Evolutionary conservation across 1,140 invertebrate species (phyloP).

Genomic region (Chrysomallon squamiferum): DNA sequence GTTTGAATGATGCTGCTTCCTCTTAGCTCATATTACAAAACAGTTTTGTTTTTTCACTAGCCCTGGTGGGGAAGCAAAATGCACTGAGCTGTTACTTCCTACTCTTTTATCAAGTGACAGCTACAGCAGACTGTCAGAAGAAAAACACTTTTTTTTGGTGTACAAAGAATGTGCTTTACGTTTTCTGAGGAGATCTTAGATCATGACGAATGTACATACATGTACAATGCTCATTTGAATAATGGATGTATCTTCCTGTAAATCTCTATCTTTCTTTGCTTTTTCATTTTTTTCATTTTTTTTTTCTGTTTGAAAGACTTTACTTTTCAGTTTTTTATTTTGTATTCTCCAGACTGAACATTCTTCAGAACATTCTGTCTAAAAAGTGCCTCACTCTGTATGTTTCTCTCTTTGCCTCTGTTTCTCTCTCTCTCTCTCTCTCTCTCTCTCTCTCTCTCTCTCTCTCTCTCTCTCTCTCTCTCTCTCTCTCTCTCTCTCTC

Average conservation of each 20-base stretch:
- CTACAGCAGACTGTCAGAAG: too few relatives aligned
- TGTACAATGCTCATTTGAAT: too few relatives aligned
- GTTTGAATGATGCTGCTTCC: too few relatives aligned
- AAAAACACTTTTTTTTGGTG: too few relatives aligned
- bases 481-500: background rate
- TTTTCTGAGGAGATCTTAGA: too few relatives aligned
- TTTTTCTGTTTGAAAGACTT: background rate
- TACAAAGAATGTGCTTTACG: too few relatives aligned
- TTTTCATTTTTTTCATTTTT: slow-evolving; percentile 56
- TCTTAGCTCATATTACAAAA: too few relatives aligned
- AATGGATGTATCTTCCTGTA: background rate
- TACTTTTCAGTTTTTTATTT: background rate
- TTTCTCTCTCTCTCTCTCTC: slow-evolving; percentile 62
- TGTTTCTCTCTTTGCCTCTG: background rate
- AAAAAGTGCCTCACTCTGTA: background rate
- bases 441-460: background rate
- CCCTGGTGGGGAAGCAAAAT: too few relatives aligned
- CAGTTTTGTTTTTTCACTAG: too few relatives aligned
- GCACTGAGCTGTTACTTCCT: too few relatives aligned
- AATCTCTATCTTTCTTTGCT: background rate
- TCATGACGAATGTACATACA: too few relatives aligned
- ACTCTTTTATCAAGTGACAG: too few relatives aligned
- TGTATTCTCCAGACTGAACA: background rate
- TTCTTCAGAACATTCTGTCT: background rate
- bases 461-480: background rate